Base-by-base conservation (phyloP, 1,140 invertebrate species). In the Mesaphorura yosii region DNA sequence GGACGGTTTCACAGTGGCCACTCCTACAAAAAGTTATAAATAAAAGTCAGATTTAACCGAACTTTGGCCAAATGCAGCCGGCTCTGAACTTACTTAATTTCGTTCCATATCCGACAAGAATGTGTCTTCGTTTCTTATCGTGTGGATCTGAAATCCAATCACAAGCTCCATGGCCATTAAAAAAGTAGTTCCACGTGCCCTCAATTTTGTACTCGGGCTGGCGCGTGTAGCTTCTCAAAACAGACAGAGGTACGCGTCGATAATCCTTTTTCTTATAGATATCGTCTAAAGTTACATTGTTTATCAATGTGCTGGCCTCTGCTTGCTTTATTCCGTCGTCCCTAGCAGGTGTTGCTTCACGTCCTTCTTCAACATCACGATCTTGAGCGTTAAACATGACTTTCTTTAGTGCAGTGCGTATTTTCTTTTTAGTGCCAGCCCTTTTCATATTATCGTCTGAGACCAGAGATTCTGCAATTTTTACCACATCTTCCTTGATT, bases 131-230 rank as follows among this genome's bases (percentile, higher is more conserved):
- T 15, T 12, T 27, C 2, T 25, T n/a, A 17, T 19, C 45, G 19
- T 19, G 23, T 22, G n/a, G 39, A 31, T 54, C 48, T 20, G 46
- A 38, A 27, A 49, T 31, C 29, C 41, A 39, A 23, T 39, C 40
- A 41, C 53, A 56, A 29, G 60, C 50, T 15, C 60, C 60, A 34
- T 15, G 38, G 10, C 17, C 10, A 15, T 38, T 40, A 28, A 56
- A 62, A 1, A 58, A 26, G 26, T 53, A 47, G 54, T 62, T 62
- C 60, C 60, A 62, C 12, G 56, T 62, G 1, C 50, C 50, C 27
- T 58, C 19, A 25, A 61, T 1, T 48, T n/a, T 50, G 5, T 57
- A 28, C 23, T 42, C 20, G 12, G 59, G 59, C n/a, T 29, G 1
- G 29, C 23, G 51, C 48, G 51, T 55, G n/a, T 44, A 54, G 25